Evolutionary conservation across 2,888 invertebrate species (phyloP), one percentile per base, ranked within the genome.

Genomic region (Lepidonotus clava): DNA sequence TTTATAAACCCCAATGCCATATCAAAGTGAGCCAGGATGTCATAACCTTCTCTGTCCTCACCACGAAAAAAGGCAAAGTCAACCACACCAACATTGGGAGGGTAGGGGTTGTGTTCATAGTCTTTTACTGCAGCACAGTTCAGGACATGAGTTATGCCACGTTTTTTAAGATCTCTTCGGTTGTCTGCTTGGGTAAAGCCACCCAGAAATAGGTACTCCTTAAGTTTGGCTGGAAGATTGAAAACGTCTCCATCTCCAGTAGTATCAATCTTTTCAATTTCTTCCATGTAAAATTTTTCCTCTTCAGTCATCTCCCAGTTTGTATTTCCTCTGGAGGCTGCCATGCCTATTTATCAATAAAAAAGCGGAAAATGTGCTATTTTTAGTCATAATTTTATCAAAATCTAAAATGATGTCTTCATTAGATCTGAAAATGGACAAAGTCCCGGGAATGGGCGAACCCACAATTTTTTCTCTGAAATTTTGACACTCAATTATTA

Each of bases 261-360:
- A n/a, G n/a, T n/a, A 38, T 38, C 40, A 34, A 76, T 76, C 40
- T 40, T 76, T 6, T 76, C 76, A 21, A 76, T 76, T 21, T 76
- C 76, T 34, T 40, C 38, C 76, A 76, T 76, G 76, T 76, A 76
- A 11, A 24, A n/a, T 76, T 76, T 40, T n/a, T 76, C 76, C 38
- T 76, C 76, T 5, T 34, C 32, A 6, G 76, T 24, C 38, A 61
- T 61, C n/a, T n/a, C n/a, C n/a, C n/a, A n/a, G n/a, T n/a, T n/a
- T n/a, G n/a, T n/a, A n/a, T n/a, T n/a, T n/a, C n/a, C n/a, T n/a
- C n/a, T n/a, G n/a, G n/a, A n/a, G n/a, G n/a, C n/a, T n/a, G n/a
- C n/a, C n/a, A n/a, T n/a, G n/a, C n/a, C n/a, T n/a, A n/a, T n/a
- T n/a, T n/a, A n/a, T n/a, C n/a, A n/a, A n/a, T n/a, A n/a, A n/a